Evolutionary conservation across 2,113 vertebrate species (phyloP).

Genomic region (Callocephalon fimbriatum): DNA sequence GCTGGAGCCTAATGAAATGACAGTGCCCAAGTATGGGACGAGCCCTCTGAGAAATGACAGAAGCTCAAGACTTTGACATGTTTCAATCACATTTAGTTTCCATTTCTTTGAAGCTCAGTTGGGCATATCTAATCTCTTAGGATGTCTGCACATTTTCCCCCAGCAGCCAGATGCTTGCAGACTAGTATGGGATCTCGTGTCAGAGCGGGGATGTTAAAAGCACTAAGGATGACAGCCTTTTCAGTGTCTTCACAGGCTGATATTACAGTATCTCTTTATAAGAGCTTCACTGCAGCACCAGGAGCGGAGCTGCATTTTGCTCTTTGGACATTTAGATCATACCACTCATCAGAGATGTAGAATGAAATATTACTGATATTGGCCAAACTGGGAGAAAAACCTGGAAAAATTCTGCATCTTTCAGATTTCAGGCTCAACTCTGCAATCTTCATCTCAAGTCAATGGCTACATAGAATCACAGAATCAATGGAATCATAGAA

Average conservation of each 20-base stretch:
- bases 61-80: not conserved
- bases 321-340: not conserved
- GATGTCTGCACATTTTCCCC: not conserved
- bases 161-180: not conserved
- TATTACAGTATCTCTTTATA: not conserved
- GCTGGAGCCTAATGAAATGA: not conserved
- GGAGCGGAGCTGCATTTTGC: not conserved
- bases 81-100: not conserved
- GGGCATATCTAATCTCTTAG: conserved; percentile 27
- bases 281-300: not conserved
- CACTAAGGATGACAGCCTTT: not conserved
- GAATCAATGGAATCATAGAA: not conserved
- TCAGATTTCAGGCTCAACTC: not conserved
- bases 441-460: not conserved
- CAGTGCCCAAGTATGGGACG: fast-evolving
- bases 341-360: not conserved
- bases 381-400: not conserved
- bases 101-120: not conserved
- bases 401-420: fast-evolving
- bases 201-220: not conserved
- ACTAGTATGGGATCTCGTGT: not conserved
- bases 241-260: not conserved
- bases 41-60: not conserved
- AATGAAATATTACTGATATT: not conserved
- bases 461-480: not conserved